Percentiles rank a stretch among this genome's conserved stretches.
These are phyloP conservation scores for Carabus problematicus DNA, from an alignment of 2,888 invertebrate species.

Conservation along the genomic window DNA sequence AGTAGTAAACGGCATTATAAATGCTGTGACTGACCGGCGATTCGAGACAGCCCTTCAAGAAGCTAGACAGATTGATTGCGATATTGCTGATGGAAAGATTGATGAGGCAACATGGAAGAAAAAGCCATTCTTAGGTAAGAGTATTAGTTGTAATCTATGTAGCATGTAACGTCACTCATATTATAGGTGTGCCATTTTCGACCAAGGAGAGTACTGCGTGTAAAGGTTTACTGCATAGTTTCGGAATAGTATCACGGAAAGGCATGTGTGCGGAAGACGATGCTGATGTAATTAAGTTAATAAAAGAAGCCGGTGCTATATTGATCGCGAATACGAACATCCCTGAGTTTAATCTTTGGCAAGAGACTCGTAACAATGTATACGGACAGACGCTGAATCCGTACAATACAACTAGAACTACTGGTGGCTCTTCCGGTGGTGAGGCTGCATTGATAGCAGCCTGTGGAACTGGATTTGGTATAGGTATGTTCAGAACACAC, in stretches of 20 bases:
- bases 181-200: constrained; percentile 86
- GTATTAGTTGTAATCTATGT: not conserved
- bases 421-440: constrained; percentile 94
- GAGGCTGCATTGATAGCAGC: constrained; percentile 80
- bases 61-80: constrained; percentile 75
- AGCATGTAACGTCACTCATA: constrained; percentile 2
- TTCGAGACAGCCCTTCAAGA: constrained; percentile 80
- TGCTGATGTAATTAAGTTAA: constrained; percentile 76
- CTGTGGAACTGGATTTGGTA: constrained; percentile 81
- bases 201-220: constrained; percentile 88
- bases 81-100: constrained; percentile 67
- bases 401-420: constrained; percentile 82
- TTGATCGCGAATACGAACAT: constrained; percentile 90
- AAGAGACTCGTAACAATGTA: constrained; percentile 86
- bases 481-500: constrained; percentile 69
- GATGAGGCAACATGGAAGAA: constrained; percentile 69
- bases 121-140: constrained; percentile 77
- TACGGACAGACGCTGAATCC: constrained; percentile 92
- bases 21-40: constrained; percentile 83
- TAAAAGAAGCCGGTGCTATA: constrained; percentile 85
- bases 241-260: constrained; percentile 71
- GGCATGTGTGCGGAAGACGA: constrained; percentile 72
- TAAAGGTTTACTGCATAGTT: constrained; percentile 73
- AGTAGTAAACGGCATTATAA: constrained; percentile 75
- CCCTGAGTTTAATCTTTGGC: constrained; percentile 93